Evolutionary conservation across 2,888 invertebrate genomes (phyloP).

Genomic region (Rhimphoctona megacephalus): DNA sequence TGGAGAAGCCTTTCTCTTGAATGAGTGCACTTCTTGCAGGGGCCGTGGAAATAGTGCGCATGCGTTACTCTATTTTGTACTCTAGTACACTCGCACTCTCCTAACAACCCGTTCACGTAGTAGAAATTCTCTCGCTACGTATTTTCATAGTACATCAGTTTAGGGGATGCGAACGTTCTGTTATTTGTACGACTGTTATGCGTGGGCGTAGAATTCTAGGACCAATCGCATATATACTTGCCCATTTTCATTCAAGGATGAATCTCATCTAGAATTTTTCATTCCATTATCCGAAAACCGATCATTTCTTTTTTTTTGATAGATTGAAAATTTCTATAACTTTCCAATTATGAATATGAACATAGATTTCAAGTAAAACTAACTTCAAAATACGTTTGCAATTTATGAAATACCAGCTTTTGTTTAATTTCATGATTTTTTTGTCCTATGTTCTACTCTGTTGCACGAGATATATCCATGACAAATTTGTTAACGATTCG

Average conservation of each 20-base stretch:
- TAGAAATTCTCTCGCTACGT: conserved; percentile 33
- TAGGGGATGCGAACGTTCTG: conserved; percentile 5
- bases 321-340: neutral
- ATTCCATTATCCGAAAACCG: too few species aligned
- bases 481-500: too few species aligned
- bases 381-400: neutral
- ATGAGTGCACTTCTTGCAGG: conserved; percentile 53
- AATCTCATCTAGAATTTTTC: neutral
- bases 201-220: conserved; percentile 24
- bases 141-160: neutral
- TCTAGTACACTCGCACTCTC: conserved; percentile 25
- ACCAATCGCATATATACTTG: conserved; percentile 17
- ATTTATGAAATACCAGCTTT: neutral
- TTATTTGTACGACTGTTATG: neutral
- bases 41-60: conserved; percentile 34
- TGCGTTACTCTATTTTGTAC: conserved; percentile 30
- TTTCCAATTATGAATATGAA: neutral
- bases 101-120: conserved; percentile 36
- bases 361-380: neutral
- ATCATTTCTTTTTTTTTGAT: too few species aligned
- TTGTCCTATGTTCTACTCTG: too few species aligned
- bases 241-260: conserved; percentile 34
- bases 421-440: too few species aligned
- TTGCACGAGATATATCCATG: too few species aligned
- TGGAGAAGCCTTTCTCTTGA: conserved; percentile 59